phyloP scores from a whole-genome alignment of 2,113 vertebrate genomes.

The Chelonoidis abingdonii region DNA sequence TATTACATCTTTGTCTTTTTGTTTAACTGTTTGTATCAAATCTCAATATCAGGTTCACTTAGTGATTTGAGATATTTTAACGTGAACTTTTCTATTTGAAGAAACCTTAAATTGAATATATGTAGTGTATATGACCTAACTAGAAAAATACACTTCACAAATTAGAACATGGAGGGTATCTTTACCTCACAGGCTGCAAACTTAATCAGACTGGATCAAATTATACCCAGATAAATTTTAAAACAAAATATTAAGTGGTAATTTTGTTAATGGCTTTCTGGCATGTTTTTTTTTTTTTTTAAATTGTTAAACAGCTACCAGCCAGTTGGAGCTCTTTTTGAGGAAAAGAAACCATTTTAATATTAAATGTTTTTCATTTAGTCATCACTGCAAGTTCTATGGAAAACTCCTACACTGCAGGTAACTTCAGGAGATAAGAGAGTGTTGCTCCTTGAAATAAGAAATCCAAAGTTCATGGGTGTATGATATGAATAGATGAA shows the following conservation, averaged over 20 bases:
- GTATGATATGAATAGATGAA: not conserved
- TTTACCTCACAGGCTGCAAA: fast-evolving
- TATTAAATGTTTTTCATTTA: not conserved
- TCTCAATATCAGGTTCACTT: not conserved
- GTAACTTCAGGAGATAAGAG: not conserved
- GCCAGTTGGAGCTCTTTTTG: not conserved
- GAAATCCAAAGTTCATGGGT: not conserved
- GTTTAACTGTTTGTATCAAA: not conserved
- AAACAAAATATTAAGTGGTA: not conserved
- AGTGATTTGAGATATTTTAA: not conserved
- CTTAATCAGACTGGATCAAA: not conserved
- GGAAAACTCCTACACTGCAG: not conserved
- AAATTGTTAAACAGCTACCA: not conserved
- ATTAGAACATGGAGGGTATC: not conserved
- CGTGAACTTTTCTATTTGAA: not conserved
- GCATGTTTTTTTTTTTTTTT: not conserved
- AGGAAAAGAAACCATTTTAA: not conserved
- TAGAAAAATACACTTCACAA: not conserved
- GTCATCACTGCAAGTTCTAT: not conserved
- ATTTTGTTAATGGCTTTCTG: not conserved
- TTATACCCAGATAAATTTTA: not conserved
- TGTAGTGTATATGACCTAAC: not conserved
- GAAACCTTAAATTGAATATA: not conserved
- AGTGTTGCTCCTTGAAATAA: not conserved
- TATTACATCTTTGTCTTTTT: not conserved